Evolutionary conservation across 2,113 vertebrate genomes (phyloP), one percentile per base, ranked within the genome.

Genomic region (Cranoglanis bouderius): DNA sequence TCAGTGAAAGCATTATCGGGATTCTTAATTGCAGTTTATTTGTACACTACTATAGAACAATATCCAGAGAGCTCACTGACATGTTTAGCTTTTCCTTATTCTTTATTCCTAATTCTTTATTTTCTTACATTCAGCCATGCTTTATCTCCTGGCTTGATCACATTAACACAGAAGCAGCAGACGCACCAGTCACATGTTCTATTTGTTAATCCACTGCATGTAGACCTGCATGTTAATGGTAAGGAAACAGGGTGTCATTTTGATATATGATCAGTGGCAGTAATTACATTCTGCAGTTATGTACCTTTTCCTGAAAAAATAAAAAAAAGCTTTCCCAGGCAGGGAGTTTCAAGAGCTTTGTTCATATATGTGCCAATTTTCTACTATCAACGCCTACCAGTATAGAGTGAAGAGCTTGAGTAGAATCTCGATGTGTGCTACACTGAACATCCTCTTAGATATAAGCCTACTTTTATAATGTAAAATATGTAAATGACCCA

Each of bases 11-110:
- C 93, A 96, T 94, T 95, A 95, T 93, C 91, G 91, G 92, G 95
- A 94, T 89, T 96, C 95, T 96, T 97, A 96, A 97, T 96, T 97
- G 94, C 93, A 91, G 90, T 94, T 95, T 95, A 95, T 89, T 95
- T 94, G 91, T 87, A 89, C 92, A 93, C 94, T 95, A 95, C 96
- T 95, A 94, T 94, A 94, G 90, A 85, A 89, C 91, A 81, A 92
- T 92, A 85, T 89, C 93, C 88, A 87, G 93, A 93, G 14, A 29
- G 19, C 24, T 35, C 59, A 49, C 18, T 35, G 94, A 95, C 91
- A 82, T 4, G 46, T 84, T 78, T 49, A 83, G 82, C 67, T 87
- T 89, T 90, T 88, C 21, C 32, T 86, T 82, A 38, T 70, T n/a
- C n/a, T n/a, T 70, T 26, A 8, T 87, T 82, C n/a, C n/a, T 53